phyloP scores from a whole-genome alignment of 2,797 vertebrate genomes.

The Lemur catta region DNA sequence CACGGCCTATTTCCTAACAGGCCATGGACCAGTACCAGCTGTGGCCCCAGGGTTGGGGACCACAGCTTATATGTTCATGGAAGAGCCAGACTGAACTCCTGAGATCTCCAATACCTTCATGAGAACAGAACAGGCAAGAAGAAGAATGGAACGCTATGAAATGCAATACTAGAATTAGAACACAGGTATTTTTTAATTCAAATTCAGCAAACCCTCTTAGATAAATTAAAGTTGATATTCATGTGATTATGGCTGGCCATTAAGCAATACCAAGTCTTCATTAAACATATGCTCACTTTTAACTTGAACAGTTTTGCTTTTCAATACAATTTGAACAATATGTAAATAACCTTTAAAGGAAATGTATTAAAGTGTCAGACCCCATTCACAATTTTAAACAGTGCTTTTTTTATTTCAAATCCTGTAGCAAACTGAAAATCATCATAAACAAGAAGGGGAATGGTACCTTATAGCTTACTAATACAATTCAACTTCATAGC shows the following conservation, averaged over 20 bases:
- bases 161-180: background rate
- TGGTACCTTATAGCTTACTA: background rate
- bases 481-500: background rate
- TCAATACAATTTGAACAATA: background rate
- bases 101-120: background rate
- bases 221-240: slow-evolving; percentile 44
- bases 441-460: slow-evolving; percentile 1
- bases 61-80: background rate
- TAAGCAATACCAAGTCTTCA: background rate
- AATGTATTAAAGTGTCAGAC: background rate
- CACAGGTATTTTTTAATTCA: background rate
- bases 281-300: background rate
- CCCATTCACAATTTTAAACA: slow-evolving; percentile 20
- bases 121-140: background rate
- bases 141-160: background rate
- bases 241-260: background rate
- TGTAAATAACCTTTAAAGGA: background rate
- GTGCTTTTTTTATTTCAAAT: background rate
- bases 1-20: too few relatives aligned
- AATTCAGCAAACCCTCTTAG: background rate
- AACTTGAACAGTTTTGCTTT: slow-evolving; percentile 37
- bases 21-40: too few relatives aligned
- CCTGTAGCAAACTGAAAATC: background rate
- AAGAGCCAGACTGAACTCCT: background rate
- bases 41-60: too few relatives aligned